Evolutionary conservation across 2,888 invertebrate species (phyloP), one percentile per base, ranked within the genome.

Genomic region (Drosophila putrida): DNA sequence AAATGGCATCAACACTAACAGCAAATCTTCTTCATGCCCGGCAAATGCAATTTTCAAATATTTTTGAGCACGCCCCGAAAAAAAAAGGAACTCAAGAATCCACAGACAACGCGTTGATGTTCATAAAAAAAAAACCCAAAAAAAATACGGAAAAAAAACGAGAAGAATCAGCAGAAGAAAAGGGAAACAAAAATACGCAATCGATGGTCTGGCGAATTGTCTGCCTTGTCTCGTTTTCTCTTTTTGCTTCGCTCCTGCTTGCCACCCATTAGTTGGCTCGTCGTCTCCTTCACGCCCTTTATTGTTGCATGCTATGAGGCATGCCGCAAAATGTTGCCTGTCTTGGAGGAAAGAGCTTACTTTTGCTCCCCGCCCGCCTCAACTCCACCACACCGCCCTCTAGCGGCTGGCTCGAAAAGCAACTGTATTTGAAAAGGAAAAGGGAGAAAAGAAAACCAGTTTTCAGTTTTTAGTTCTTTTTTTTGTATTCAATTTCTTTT

Each of bases 341-440:
- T 53, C 43, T 43, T 35, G 35, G 35, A 10, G 50, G 8, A n/a
- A n/a, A 9, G 28, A 13, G 6, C 13, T 15, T 0, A 31, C 28
- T 28, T 28, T 33, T 20, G 47, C 11, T 20, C 27, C 3, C 9
- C 6, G 27, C 27, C 36, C 20, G 6, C 35, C 36, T 1, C 28
- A 15, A 28, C 39, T 39, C 28, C 53, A 15, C 28, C 53, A 15
- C 2, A 2, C 39, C 53, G 53, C 53, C 43, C 54, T 54, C 55
- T 44, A 33, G 55, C 49, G 31, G 54, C 43, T 9, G 31, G 54
- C 43, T 9, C 47, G 13, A 36, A 90, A 90, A 89, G 88, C 87
- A 91, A 91, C 91, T 91, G 91, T 91, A 91, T 91, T 91, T 91
- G 90, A 91, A 91, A 91, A 91, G 91, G 85, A 91, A 91, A 91